phyloP scores from a whole-genome alignment of 30 jellyfish, hydroid and myxozoan species.

The Turritopsis dohrnii region DNA sequence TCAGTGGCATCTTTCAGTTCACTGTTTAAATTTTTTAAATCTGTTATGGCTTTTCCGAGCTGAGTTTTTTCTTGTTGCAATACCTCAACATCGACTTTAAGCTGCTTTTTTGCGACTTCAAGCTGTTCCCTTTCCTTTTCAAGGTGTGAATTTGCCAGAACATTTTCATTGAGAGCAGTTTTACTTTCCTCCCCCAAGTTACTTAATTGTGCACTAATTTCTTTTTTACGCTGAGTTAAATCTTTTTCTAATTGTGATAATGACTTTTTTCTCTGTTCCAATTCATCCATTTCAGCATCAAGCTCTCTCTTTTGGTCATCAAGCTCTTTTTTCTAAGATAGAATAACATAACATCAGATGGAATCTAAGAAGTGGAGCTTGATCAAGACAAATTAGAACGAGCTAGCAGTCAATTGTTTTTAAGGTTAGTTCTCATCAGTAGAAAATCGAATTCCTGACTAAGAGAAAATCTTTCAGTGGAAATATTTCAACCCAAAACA shows the following conservation, averaged over 20 bases:
- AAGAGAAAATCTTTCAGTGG: too few species aligned
- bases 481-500: too few species aligned
- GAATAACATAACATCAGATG: background rate
- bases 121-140: background rate
- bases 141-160: background rate
- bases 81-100: background rate
- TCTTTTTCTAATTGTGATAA: background rate
- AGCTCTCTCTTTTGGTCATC: background rate
- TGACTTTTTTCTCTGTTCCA: background rate
- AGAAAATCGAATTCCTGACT: too few species aligned
- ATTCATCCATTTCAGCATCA: background rate
- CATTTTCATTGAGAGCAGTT: background rate
- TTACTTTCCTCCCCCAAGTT: background rate
- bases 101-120: background rate
- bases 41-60: background rate
- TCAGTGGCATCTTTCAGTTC: conserved; percentile 8
- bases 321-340: background rate
- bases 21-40: background rate
- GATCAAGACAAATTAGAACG: too few species aligned
- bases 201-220: background rate
- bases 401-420: too few species aligned
- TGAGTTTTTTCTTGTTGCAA: background rate
- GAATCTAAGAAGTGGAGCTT: too few species aligned
- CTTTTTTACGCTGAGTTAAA: conserved; percentile 1
- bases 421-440: too few species aligned